Evolutionary conservation across 2,888 invertebrate species (phyloP).

Genomic region (Pyrrhosoma nymphula): DNA sequence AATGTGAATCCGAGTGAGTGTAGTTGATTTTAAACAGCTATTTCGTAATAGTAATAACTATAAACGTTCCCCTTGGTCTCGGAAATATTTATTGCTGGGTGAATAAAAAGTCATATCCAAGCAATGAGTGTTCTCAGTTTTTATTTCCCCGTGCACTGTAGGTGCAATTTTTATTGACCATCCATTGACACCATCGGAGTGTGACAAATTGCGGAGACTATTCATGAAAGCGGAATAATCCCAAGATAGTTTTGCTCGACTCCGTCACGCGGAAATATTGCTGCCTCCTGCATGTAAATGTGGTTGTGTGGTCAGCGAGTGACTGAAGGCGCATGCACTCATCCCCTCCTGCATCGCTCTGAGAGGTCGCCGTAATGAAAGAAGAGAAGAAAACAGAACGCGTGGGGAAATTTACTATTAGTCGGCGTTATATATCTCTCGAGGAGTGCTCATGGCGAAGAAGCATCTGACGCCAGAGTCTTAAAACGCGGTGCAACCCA

Average conservation of each 20-base stretch:
- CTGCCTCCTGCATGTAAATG: background rate
- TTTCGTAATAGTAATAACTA: background rate
- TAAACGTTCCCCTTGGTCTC: background rate
- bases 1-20: background rate
- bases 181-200: background rate
- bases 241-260: background rate
- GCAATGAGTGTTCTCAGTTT: background rate
- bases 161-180: background rate
- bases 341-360: background rate
- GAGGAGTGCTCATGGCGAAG: constrained; percentile 4
- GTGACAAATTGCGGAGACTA: background rate
- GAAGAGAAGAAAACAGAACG: constrained; percentile 10
- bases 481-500: constrained; percentile 18
- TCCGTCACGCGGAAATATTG: background rate
- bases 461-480: background rate
- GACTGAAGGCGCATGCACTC: background rate
- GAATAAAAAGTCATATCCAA: background rate
- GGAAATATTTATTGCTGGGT: background rate
- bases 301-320: background rate
- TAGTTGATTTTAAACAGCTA: background rate
- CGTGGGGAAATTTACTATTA: background rate
- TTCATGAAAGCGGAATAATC: background rate
- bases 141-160: background rate
- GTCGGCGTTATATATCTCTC: background rate
- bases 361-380: constrained; percentile 5